Evolutionary conservation across 2,113 vertebrate genomes (phyloP).

Genomic region (Dipodomys stephensi): DNA sequence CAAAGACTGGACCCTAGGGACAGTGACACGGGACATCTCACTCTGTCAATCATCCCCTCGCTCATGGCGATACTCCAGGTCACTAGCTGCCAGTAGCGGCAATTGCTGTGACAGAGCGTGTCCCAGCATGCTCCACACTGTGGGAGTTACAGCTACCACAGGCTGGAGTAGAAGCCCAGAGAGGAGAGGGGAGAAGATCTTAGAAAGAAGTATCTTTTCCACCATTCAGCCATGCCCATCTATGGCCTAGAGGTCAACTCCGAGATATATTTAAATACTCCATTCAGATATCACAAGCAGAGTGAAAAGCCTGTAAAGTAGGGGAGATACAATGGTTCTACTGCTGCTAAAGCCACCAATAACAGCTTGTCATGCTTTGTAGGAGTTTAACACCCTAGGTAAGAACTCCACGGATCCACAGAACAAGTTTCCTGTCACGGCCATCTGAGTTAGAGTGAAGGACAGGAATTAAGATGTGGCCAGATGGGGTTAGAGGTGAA

Average conservation of each 20-base stretch:
- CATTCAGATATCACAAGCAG: background rate
- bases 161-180: background rate
- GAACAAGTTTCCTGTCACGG: background rate
- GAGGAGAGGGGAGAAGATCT: background rate
- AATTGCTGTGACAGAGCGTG: background rate
- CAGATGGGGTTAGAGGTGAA: background rate
- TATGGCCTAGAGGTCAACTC: background rate
- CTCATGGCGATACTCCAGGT: background rate
- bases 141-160: accelerated
- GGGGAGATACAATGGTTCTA: background rate
- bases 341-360: background rate
- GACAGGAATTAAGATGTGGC: background rate
- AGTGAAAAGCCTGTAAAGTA: background rate
- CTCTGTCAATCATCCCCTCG: background rate
- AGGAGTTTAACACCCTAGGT: background rate
- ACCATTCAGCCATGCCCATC: background rate
- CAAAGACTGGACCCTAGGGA: background rate
- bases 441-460: background rate
- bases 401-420: background rate
- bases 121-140: background rate
- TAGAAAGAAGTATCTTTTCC: background rate
- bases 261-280: background rate
- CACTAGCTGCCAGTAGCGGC: background rate
- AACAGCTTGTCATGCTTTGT: background rate
- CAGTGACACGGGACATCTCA: background rate